phyloP scores from a whole-genome alignment of 1,140 invertebrate species.

The Drosophila watanabei region DNA sequence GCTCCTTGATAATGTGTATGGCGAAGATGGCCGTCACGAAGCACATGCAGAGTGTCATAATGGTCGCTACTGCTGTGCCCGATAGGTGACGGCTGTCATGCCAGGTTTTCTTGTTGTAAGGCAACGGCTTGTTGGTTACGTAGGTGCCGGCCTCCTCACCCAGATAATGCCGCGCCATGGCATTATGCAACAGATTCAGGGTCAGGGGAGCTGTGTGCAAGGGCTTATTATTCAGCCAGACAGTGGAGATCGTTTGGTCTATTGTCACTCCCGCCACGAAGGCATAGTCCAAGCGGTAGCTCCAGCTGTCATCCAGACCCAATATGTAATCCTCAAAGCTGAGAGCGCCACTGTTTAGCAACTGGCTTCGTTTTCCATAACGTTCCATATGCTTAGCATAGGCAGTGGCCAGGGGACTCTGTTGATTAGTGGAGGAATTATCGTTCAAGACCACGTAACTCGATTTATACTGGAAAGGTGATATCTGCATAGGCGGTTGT shows the following conservation, averaged over 20 bases:
- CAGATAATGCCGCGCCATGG: conserved; percentile 86
- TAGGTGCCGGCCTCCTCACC: conserved; percentile 84
- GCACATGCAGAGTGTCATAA: conserved; percentile 89
- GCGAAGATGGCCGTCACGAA: conserved; percentile 92
- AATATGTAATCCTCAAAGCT: conserved; percentile 27
- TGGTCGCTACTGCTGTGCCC: conserved; percentile 88
- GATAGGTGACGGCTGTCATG: conserved; percentile 86
- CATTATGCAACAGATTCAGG: conserved; percentile 88
- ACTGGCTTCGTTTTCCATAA: not conserved
- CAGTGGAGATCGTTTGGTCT: conserved; percentile 80
- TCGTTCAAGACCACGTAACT: conserved; percentile 11
- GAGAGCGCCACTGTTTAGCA: not conserved
- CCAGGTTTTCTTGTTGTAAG: conserved; percentile 81
- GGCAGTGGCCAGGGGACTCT: not conserved
- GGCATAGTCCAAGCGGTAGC: conserved; percentile 40
- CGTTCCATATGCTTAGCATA: conserved; percentile 2
- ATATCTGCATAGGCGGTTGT: conserved; percentile 16
- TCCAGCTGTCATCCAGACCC: not conserved
- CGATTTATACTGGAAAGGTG: conserved; percentile 10
- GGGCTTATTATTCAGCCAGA: conserved; percentile 89
- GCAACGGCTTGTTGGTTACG: conserved; percentile 90
- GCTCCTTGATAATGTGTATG: conserved; percentile 88
- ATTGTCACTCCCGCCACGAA: conserved; percentile 84
- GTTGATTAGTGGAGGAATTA: not conserved
- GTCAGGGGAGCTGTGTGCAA: conserved; percentile 90